Evolutionary conservation across 2,888 invertebrate species (phyloP).

Genomic region (Mactromeris polynyma): DNA sequence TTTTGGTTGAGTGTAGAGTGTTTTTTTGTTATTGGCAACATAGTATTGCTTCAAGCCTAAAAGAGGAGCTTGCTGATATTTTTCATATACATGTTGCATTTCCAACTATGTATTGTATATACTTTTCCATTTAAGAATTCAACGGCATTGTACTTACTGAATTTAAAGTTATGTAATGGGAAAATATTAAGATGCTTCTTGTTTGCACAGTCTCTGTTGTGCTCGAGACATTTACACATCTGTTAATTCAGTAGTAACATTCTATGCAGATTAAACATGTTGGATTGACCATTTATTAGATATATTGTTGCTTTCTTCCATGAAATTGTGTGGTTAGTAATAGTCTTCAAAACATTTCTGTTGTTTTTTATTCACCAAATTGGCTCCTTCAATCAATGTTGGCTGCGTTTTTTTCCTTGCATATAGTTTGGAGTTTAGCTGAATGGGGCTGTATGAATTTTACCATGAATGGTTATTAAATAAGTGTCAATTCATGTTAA

Average conservation of each 20-base stretch:
- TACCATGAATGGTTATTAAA: too few species aligned
- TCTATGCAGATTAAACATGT: not conserved
- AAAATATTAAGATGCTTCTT: constrained; percentile 22
- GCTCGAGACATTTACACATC: not conserved
- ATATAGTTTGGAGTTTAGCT: too few species aligned
- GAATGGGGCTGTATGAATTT: too few species aligned
- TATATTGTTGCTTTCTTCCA: not conserved
- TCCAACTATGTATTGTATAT: not conserved
- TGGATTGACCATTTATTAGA: not conserved
- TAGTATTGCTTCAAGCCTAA: not conserved
- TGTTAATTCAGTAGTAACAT: not conserved
- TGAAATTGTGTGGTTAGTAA: not conserved
- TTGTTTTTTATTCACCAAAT: too few species aligned
- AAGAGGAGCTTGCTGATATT: too few species aligned
- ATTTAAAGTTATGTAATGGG: constrained; percentile 26
- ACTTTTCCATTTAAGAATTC: constrained; percentile 12
- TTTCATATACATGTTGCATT: not conserved
- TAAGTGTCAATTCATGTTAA: too few species aligned
- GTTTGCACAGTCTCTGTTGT: constrained; percentile 5
- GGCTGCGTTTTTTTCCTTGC: too few species aligned
- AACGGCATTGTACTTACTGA: constrained; percentile 23
- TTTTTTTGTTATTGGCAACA: not conserved
- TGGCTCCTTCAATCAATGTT: too few species aligned
- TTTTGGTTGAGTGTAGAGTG: too few species aligned
- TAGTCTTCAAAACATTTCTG: too few species aligned